phyloP scores from a whole-genome alignment of 2,888 invertebrate species.

The Ichneumoninae sp. region DNA sequence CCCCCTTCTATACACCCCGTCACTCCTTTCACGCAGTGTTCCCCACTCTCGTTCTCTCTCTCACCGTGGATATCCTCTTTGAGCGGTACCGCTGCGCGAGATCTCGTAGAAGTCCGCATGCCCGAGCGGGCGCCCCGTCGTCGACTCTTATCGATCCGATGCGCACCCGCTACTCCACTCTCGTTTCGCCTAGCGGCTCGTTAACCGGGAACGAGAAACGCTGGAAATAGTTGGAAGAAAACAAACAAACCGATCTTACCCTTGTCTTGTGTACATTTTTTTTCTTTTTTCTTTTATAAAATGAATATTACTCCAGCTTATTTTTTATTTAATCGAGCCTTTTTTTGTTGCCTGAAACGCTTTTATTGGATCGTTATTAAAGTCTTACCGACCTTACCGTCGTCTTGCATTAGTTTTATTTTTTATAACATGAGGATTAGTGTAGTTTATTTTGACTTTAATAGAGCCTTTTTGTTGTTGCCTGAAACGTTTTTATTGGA shows the following conservation, averaged over 20 bases:
- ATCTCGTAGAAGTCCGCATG: conserved; percentile 55
- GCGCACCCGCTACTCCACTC: conserved; percentile 69
- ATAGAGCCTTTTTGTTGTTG: background rate
- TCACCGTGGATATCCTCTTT: conserved; percentile 3
- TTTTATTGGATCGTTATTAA: background rate
- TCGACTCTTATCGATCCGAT: conserved; percentile 73
- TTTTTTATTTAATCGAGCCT: background rate
- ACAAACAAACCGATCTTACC: conserved; percentile 26
- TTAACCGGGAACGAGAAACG: conserved; percentile 36
- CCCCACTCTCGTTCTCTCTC: conserved; percentile 22
- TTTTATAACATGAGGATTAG: background rate
- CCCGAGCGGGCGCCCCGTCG: conserved; percentile 39
- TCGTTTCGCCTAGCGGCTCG: conserved; percentile 53
- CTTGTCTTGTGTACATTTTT: background rate
- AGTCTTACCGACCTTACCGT: background rate
- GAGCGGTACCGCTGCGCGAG: conserved; percentile 40
- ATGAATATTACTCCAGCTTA: background rate
- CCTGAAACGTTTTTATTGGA: background rate
- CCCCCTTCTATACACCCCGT: conserved; percentile 55
- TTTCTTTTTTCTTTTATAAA: background rate
- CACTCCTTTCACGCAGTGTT: conserved; percentile 57
- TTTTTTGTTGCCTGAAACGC: background rate
- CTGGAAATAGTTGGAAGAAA: conserved; percentile 33
- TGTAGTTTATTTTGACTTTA: background rate
- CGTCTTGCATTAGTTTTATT: background rate